Base-by-base conservation (phyloP, 1,140 invertebrate genomes). In the Drosophila paulistorum region DNA sequence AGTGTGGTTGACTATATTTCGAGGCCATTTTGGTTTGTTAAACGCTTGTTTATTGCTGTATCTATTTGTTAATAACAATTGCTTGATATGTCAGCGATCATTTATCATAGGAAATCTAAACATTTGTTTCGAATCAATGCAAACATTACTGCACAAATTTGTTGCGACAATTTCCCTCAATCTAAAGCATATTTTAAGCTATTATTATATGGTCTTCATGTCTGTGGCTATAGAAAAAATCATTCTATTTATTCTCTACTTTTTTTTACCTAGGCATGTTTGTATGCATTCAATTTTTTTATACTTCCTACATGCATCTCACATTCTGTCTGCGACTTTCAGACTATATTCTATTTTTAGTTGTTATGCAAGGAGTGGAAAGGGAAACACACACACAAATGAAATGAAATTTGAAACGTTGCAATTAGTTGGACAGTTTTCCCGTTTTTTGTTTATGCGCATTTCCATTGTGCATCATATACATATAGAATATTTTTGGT, bases 101-200 rank as follows among this genome's bases (percentile, higher is more conserved):
- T 86, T 82, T 82, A 87, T 86, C 84, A 79, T 65, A 42, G 35
- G 57, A 73, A 41, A 78, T 64, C 71, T 68, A 64, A 69, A 65
- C 68, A 78, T 64, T 63, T 48, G 69, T 48, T 67, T 71, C 65
- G 57, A 72, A 59, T 65, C 74, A 70, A 77, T 82, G 79, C 72
- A 76, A 71, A 17, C 45, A 48, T 17, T 23, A 51, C 20, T 20
- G 45, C 45, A 51, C 20, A 48, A 48, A 48, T 48, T 17, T 48
- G 17, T 48, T 48, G 14, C 20, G 1, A 48, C 1, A 51, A 51
- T 23, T 51, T 23, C 17, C 10, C 20, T 51, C 20, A 23, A 51
- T 23, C 10, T 20, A 51, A 51, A 23, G 7, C 17, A 51, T 23
- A 17, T 7, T 48, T 48, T 39, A 39, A 39, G 37, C 37, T 39